These are phyloP conservation scores for Corvus moneduloides DNA, from an alignment of 2,113 vertebrate genomes.

Conservation along the genomic window DNA sequence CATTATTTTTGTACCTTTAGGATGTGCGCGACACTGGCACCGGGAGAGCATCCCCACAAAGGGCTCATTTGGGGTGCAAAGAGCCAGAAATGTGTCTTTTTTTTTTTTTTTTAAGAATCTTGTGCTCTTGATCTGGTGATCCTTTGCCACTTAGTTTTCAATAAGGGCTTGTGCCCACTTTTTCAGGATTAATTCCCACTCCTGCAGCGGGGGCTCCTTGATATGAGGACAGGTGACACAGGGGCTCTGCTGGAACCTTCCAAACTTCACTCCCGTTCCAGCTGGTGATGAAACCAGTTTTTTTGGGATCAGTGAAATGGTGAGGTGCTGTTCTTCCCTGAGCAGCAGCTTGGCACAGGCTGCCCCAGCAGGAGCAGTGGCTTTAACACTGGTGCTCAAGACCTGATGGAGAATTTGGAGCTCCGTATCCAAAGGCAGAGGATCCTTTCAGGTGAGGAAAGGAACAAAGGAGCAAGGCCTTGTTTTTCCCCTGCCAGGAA, in stretches of 20 bases:
- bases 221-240: rapidly evolving
- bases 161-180: rapidly evolving
- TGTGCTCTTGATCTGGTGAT: neutral
- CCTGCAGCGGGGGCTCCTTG: rapidly evolving
- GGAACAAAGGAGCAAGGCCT: neutral
- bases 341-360: rapidly evolving
- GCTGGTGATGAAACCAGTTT: neutral
- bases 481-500: neutral
- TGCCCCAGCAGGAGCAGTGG: neutral
- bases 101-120: neutral
- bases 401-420: neutral
- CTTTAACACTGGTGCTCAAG: neutral
- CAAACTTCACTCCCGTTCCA: neutral
- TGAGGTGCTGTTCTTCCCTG: neutral
- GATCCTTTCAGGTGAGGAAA: neutral
- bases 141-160: neutral
- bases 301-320: neutral
- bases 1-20: rapidly evolving
- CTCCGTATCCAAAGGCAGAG: neutral
- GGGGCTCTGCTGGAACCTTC: neutral
- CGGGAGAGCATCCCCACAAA: neutral
- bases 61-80: neutral
- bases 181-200: neutral
- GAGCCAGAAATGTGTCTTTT: neutral
- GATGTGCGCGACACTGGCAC: rapidly evolving